A percentile compares a stretch with the other conserved stretches of the same genome.
These are phyloP conservation scores for Heterodera filipjevi DNA, from an alignment of 2,888 invertebrate species.

Conservation along the genomic window DNA sequence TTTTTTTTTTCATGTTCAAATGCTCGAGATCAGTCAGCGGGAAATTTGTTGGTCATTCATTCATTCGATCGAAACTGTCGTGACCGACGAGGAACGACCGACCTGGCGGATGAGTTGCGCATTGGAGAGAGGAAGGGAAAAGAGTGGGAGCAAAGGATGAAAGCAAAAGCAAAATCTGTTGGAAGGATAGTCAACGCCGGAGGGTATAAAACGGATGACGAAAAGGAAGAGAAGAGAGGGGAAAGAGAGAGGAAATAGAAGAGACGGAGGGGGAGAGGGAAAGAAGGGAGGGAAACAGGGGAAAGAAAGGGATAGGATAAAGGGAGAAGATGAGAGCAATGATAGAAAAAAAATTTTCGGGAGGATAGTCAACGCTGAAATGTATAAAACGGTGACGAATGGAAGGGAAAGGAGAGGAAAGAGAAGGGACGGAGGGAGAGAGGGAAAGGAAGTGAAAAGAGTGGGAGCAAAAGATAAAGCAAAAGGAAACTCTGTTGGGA, in stretches of 20 bases:
- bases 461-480: background rate
- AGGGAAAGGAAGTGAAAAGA: background rate
- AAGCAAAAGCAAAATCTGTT: background rate
- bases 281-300: background rate
- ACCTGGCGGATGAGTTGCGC: conserved; percentile 2
- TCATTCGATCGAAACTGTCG: background rate
- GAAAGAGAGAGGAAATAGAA: no score
- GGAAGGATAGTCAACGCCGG: background rate
- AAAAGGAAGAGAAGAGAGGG: no score
- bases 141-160: background rate
- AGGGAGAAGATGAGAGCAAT: background rate
- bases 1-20: background rate
- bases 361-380: background rate
- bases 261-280: background rate
- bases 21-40: background rate
- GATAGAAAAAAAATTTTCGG: background rate
- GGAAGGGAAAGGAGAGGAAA: no score
- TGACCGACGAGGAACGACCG: background rate
- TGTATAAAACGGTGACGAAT: background rate
- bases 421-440: no score
- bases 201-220: background rate
- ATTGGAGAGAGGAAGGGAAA: background rate
- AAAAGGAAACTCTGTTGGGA: background rate
- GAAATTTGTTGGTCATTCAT: background rate
- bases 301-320: background rate